These are phyloP conservation scores for Muraenolepis orangiensis DNA, from an alignment of 2,797 vertebrate genomes.

Conservation along the genomic window DNA sequence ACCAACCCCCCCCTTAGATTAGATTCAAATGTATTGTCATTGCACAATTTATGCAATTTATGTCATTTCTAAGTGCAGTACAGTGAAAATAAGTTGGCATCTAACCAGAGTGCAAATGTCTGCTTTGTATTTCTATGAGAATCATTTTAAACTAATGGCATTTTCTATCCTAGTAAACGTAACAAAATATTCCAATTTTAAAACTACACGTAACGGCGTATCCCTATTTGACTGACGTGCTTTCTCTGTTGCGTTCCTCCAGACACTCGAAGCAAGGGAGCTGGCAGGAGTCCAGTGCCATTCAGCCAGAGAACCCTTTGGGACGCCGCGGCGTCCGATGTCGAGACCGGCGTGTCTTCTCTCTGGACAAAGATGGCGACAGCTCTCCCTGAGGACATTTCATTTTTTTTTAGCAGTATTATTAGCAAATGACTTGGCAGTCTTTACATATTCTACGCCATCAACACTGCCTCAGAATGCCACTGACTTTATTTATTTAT, in stretches of 20 bases:
- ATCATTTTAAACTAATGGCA: too few relatives aligned
- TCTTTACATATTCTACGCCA: slow-evolving; percentile 3
- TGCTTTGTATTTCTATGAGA: too few relatives aligned
- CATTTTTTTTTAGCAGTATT: neutral
- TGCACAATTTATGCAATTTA: too few relatives aligned
- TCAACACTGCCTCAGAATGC: slow-evolving; percentile 16
- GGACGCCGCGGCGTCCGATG: slow-evolving; percentile 36
- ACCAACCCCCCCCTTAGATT: too few relatives aligned
- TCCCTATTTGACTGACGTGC: neutral
- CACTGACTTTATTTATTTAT: slow-evolving; percentile 4
- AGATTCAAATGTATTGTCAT: too few relatives aligned
- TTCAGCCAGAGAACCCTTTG: slow-evolving; percentile 36
- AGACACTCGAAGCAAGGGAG: slow-evolving; percentile 57
- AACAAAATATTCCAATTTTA: neutral
- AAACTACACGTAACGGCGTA: neutral
- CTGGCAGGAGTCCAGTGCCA: slow-evolving; percentile 55
- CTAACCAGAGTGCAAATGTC: too few relatives aligned
- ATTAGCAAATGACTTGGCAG: slow-evolving; percentile 10
- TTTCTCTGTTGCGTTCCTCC: slow-evolving; percentile 44
- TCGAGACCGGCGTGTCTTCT: slow-evolving; percentile 64
- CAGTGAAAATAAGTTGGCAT: too few relatives aligned
- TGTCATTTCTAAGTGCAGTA: too few relatives aligned
- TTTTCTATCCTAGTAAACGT: too few relatives aligned
- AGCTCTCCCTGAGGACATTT: slow-evolving; percentile 47
- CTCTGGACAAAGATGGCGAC: slow-evolving; percentile 63